phyloP scores from a whole-genome alignment of 2,113 vertebrate genomes.

The Corynorhinus townsendii region DNA sequence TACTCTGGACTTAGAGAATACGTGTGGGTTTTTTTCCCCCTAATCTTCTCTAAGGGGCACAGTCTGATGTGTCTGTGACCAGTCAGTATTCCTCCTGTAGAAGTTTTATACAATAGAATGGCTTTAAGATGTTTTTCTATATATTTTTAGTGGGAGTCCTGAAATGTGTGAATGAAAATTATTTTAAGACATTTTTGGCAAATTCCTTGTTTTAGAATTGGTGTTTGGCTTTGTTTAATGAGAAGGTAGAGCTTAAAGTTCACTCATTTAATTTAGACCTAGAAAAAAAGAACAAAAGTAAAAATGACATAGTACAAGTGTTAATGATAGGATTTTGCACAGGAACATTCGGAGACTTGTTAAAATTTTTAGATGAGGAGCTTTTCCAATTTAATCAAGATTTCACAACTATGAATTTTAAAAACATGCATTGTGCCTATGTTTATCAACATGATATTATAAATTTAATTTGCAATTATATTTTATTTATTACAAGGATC shows the following conservation, averaged over 20 bases:
- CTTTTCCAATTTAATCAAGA: neutral
- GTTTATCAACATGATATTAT: neutral
- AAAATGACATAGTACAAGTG: neutral
- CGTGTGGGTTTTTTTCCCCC: neutral
- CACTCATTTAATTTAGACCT: constrained; percentile 23
- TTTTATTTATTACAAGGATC: neutral
- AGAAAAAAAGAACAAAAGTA: neutral
- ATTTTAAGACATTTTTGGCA: constrained; percentile 15
- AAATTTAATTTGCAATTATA: neutral
- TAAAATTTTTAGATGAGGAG: neutral
- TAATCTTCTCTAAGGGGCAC: neutral
- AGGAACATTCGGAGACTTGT: neutral
- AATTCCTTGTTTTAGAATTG: neutral
- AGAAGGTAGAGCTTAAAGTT: constrained; percentile 8
- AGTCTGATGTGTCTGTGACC: neutral
- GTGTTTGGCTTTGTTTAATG: constrained; percentile 27
- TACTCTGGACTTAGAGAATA: constrained; percentile 61
- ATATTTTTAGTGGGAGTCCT: neutral
- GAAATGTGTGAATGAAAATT: constrained; percentile 16
- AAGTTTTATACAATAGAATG: neutral
- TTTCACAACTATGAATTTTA: neutral
- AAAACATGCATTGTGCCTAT: neutral
- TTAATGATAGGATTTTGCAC: constrained; percentile 13
- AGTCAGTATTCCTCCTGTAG: neutral
- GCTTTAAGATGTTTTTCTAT: neutral